phyloP scores from a whole-genome alignment of 2,113 vertebrate genomes.

The Tapirus terrestris region DNA sequence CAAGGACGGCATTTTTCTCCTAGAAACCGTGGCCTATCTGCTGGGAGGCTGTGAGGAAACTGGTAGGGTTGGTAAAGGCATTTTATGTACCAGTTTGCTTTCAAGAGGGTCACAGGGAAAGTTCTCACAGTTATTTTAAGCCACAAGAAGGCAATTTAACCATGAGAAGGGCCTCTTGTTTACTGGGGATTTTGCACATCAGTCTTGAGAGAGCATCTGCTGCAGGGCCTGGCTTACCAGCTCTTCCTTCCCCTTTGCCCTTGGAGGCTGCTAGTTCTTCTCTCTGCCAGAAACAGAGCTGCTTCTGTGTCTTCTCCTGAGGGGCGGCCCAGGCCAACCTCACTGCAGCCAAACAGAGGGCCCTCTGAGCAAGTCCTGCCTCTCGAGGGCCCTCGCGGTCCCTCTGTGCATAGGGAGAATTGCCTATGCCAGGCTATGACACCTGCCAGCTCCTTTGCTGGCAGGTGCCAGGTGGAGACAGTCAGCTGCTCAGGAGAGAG shows the following conservation, averaged over 20 bases:
- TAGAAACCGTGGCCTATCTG: neutral
- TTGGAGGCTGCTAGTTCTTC: constrained; percentile 31
- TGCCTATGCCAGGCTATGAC: neutral
- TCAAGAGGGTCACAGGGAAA: neutral
- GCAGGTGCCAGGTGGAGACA: constrained; percentile 68
- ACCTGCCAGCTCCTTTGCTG: neutral
- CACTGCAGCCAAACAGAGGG: neutral
- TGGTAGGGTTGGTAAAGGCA: neutral
- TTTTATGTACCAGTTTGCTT: neutral
- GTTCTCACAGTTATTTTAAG: constrained; percentile 30
- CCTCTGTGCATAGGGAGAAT: rapidly evolving
- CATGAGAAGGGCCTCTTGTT: neutral
- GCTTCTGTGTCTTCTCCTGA: neutral
- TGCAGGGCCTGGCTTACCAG: neutral
- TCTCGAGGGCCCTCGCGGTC: rapidly evolving
- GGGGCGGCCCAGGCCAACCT: neutral
- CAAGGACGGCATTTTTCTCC: neutral
- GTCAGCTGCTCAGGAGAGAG: constrained; percentile 62
- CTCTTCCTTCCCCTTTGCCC: neutral
- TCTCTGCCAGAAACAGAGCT: neutral
- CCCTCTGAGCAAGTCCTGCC: neutral
- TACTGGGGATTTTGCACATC: neutral
- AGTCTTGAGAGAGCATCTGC: neutral
- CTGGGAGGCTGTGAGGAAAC: neutral
- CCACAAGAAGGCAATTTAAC: constrained; percentile 22